Evolutionary conservation across 2,888 invertebrate species (phyloP), one percentile per base, ranked within the genome.

Genomic region (Diabrotica balteata): DNA sequence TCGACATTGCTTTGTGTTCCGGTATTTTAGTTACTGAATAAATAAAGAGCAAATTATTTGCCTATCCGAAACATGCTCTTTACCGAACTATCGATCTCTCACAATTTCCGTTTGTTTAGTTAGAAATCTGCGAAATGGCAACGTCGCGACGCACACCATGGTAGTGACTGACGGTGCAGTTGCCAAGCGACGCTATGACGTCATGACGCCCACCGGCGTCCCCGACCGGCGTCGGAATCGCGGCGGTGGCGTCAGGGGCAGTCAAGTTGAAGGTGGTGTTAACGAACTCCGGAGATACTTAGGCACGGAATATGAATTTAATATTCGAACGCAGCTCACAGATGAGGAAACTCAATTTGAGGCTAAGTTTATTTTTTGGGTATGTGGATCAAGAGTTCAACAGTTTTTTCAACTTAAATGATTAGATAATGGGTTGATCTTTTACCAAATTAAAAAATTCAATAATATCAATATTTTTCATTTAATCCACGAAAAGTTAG

Each of bases 211-310:
- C 68, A 69, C 76, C 76, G 75, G 66, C 73, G 69, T 70, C 75
- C 77, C 65, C 77, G 76, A 66, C 71, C 47, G 63, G 59, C 71
- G 74, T 74, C 80, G 80, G 43, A 57, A 17, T 57, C 22, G 44
- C 8, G 45, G 55, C 45, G 55, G 55, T 80, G 72, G 75, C 78
- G 78, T 78, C 78, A 81, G 79, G 80, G 80, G 76, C 80, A 80
- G 81, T 81, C 81, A 81, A 82, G 82, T 82, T 82, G 80, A 82
- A 82, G 82, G 81, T 80, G 74, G 77, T 79, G 80, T 79, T 80
- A 82, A 81, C 80, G 81, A 81, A 78, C 78, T 76, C 73, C 52
- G 52, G 52, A 32, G 32, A 55, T 71, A 73, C 69, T 70, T 55
- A 70, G 55, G 55, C 58, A 50, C 52, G 68, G 58, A 64, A 62